phyloP scores from a whole-genome alignment of 2,888 invertebrate species.

The Danaus chrysippus region DNA sequence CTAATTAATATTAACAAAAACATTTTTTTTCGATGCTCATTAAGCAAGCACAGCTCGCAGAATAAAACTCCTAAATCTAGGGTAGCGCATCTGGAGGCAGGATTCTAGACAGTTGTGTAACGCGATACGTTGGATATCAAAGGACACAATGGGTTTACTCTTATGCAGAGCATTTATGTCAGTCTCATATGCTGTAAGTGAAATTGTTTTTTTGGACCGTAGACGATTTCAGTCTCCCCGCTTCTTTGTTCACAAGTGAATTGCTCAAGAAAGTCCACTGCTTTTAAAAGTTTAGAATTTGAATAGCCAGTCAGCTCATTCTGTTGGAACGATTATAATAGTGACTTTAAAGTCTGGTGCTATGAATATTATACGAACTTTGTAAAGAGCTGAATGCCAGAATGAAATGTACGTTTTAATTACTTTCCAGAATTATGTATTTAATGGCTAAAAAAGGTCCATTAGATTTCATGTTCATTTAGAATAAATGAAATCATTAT shows the following conservation, averaged over 20 bases:
- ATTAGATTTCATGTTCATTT: neutral
- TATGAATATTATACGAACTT: conserved; percentile 5
- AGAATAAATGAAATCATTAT: too few relatives aligned
- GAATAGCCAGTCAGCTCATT: conserved; percentile 10
- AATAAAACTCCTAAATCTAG: conserved; percentile 41
- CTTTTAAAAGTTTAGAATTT: conserved; percentile 18
- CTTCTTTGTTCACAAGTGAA: conserved; percentile 26
- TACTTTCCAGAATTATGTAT: neutral
- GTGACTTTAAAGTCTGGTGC: conserved; percentile 1
- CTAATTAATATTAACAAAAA: too few relatives aligned
- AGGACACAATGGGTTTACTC: conserved; percentile 41
- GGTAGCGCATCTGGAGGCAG: conserved; percentile 48
- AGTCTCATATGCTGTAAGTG: conserved; percentile 29
- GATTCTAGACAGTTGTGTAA: conserved; percentile 46
- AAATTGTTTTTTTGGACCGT: conserved; percentile 28
- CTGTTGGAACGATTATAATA: conserved; percentile 6
- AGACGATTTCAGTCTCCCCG: conserved; percentile 24
- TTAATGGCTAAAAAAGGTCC: neutral
- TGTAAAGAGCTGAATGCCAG: conserved; percentile 5
- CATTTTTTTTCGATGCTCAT: neutral
- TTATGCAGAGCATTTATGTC: conserved; percentile 38
- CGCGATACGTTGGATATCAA: conserved; percentile 46
- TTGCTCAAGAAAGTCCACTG: conserved; percentile 26
- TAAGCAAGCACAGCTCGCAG: conserved; percentile 26
- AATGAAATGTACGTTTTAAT: conserved; percentile 5